phyloP scores from a whole-genome alignment of 2,113 vertebrate species.

The Ifrita kowaldi region DNA sequence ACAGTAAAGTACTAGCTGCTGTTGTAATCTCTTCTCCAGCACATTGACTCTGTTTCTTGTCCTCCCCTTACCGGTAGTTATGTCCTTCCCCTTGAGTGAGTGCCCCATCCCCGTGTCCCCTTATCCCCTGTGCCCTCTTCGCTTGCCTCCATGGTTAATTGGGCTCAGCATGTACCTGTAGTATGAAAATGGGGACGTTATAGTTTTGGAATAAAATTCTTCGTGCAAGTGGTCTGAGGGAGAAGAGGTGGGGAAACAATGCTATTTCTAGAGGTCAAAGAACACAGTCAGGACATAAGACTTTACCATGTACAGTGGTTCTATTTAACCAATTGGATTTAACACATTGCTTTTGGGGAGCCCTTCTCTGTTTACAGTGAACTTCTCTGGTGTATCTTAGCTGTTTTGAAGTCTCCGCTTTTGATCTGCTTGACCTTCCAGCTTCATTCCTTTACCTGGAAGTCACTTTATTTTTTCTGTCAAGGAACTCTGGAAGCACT shows the following conservation, averaged over 20 bases:
- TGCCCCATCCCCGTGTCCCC: neutral
- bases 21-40: neutral
- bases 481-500: neutral
- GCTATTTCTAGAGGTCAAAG: neutral
- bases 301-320: neutral
- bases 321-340: neutral
- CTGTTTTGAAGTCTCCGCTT: neutral
- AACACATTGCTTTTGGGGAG: neutral
- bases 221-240: neutral
- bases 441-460: neutral
- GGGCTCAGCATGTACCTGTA: neutral
- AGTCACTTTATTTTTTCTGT: neutral
- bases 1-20: neutral
- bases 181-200: neutral
- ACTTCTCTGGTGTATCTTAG: neutral
- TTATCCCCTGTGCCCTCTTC: neutral
- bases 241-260: rapidly evolving
- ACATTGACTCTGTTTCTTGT: neutral
- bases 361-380: neutral
- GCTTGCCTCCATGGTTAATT: neutral
- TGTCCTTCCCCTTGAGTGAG: rapidly evolving
- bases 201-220: neutral
- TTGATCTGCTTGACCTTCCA: neutral
- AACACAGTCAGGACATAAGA: neutral
- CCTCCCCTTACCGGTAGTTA: neutral